Base-by-base conservation (phyloP, 2,888 invertebrate genomes). In the Choristoneura rosaceana region DNA sequence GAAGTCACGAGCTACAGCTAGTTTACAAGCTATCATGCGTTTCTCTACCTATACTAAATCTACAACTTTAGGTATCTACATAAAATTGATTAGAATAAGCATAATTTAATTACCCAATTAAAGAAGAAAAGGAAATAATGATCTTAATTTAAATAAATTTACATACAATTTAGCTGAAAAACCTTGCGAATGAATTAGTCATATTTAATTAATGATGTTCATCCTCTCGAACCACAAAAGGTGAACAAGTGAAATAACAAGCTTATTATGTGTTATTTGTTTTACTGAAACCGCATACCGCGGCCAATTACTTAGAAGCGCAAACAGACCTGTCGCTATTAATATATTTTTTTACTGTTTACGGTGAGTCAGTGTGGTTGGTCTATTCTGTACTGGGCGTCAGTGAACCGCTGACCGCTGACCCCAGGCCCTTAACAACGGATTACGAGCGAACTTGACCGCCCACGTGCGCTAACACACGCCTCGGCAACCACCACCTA, bases 371-470 rank as follows among this genome's bases (percentile, higher is more conserved):
- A 91, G 78, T 45, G 81, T 83, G 81, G 82, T 80, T 84, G 80
- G 79, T 88, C 84, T 88, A 84, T 87, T 82, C 82, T 78, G 66
- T 76, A 76, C 70, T 79, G 79, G 79, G 83, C 83, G 81, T 81
- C 82, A 79, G 79, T 87, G 89, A 87, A 88, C 90, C 83, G 82
- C 77, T 90, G 92, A 92, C 91, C 92, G 87, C 86, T 69, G 73
- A 73, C 73, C 73, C 66, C 67, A 47, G 38, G 76, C 79, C 81
- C 78, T 82, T 85, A 84, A 87, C 87, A 85, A 83, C 84, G 82
- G 86, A 87, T 88, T 86, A 90, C 85, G 85, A 84, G 86, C 85
- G 85, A 91, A 91, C 93, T 88, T 88, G 91, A 89, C 90, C 92
- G 92, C 92, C 93, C 90, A 92, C 92, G 82, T 81, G 77, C 80